These are phyloP conservation scores for Anas acuta DNA, from an alignment of 2,797 vertebrate species.

Conservation along the genomic window DNA sequence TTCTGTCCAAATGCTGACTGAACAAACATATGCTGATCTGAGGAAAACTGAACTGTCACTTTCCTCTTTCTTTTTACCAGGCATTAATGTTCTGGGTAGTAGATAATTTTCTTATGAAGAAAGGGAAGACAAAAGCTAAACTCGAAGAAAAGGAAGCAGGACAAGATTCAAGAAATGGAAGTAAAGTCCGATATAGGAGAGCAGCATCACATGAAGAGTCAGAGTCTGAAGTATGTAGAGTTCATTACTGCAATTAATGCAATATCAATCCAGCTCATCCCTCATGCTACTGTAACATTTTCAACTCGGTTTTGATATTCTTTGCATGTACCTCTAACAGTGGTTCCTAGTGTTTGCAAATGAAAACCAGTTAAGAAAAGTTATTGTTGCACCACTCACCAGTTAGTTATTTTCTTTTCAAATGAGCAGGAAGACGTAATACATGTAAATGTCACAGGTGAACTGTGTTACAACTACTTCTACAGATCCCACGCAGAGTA, in stretches of 20 bases:
- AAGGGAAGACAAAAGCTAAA: constrained; percentile 98
- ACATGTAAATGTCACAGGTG: background rate
- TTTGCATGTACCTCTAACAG: background rate
- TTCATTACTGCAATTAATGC: background rate
- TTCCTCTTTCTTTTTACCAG: constrained; percentile 71
- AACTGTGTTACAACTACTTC: background rate
- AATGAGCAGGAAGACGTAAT: background rate
- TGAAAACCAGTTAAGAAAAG: background rate
- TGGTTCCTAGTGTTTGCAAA: background rate
- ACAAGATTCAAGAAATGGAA: constrained; percentile 89
- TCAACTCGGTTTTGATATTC: background rate
- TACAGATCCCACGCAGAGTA: background rate
- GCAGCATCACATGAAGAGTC: constrained; percentile 97
- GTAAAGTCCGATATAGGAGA: constrained; percentile 95
- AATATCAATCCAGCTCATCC: background rate
- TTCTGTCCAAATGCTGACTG: background rate
- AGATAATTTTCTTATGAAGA: constrained; percentile 99
- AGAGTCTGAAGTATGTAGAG: constrained; percentile 90
- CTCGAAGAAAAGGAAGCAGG: constrained; percentile 90
- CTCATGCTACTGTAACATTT: background rate
- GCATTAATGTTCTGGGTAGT: constrained; percentile 99
- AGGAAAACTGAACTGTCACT: background rate
- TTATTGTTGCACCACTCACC: background rate
- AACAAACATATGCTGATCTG: background rate
- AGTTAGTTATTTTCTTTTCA: background rate